Evolutionary conservation across 2,888 invertebrate species (phyloP), one percentile per base, ranked within the genome.

Genomic region (Lasioglossum malachurum): DNA sequence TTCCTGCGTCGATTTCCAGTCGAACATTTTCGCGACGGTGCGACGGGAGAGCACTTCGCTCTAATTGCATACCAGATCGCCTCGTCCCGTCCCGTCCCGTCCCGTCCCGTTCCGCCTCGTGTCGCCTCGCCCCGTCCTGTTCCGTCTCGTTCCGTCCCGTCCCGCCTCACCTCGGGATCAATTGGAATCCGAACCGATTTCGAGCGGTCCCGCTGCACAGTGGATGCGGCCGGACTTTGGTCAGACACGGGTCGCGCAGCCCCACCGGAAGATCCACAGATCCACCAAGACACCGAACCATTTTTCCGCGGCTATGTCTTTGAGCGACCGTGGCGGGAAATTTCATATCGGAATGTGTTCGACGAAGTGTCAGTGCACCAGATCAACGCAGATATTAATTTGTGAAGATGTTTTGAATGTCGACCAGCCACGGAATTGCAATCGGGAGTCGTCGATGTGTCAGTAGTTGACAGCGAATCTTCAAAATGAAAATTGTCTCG

Each of bases 1-100:
- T 87, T 80, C 78, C 80, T 89, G 31, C 8, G 80, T 80, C 80
- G 71, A 78, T 80, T 78, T 78, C 78, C n/a, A 64, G 35, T 64
- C 44, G 86, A 85, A 75, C 75, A 60, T 75, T 80, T 80, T 78
- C 86, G 23, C 69, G 67, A 67, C 35, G 35, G 38, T 41, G 71
- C 49, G 74, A 53, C 46, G 46, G 46, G 41, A 73, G 67, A 67
- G 31, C 44, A 72, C 67, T 76, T 83, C 75, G 53, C 35, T 80
- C 69, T 78, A 80, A 79, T 84, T 76, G 72, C 69, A 74, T 41
- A 41, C 67, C 67, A 67, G 35, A 67, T 35, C 67, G 67, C 67
- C 19, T 67, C 67, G 67, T 19, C 67, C 67, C 67, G 67, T 27
- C 27, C 27, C 27, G 60, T 27, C 12, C 14, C n/a, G n/a, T 4